phyloP scores from a whole-genome alignment of 2,113 vertebrate genomes.

The Notothenia coriiceps region DNA sequence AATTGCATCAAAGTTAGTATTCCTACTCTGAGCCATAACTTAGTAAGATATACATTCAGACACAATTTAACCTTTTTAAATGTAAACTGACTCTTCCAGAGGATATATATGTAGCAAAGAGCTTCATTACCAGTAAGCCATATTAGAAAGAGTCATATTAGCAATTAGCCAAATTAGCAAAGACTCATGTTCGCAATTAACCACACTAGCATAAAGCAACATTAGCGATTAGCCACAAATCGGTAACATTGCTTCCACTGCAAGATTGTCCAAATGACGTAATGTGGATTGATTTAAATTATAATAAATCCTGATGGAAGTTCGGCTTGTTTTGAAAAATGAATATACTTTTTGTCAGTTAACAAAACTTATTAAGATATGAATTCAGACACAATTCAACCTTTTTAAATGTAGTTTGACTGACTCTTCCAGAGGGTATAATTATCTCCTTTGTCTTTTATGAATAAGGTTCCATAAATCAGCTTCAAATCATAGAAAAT shows the following conservation, averaged over 20 bases:
- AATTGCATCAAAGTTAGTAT: background rate
- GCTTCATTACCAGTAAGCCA: too few species aligned
- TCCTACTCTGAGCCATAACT: background rate
- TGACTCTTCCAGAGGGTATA: background rate
- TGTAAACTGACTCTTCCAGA: background rate
- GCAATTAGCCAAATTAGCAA: too few species aligned
- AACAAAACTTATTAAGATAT: background rate
- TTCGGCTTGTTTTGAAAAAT: too few species aligned
- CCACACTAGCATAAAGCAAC: too few species aligned
- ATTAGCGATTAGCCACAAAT: too few species aligned
- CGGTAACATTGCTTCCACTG: too few species aligned
- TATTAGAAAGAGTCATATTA: too few species aligned
- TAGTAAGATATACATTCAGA: background rate
- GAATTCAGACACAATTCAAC: background rate
- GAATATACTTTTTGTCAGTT: too few species aligned
- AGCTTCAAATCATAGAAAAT: background rate
- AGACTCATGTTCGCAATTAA: too few species aligned
- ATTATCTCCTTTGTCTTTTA: background rate
- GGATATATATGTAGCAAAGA: background rate
- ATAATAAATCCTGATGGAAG: too few species aligned
- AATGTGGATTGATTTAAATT: too few species aligned
- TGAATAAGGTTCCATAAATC: background rate
- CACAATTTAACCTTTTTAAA: background rate
- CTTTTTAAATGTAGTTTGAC: background rate
- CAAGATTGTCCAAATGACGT: too few species aligned